Evolutionary conservation across 2,888 invertebrate genomes (phyloP).

Genomic region (Phrixothrix hirtus): DNA sequence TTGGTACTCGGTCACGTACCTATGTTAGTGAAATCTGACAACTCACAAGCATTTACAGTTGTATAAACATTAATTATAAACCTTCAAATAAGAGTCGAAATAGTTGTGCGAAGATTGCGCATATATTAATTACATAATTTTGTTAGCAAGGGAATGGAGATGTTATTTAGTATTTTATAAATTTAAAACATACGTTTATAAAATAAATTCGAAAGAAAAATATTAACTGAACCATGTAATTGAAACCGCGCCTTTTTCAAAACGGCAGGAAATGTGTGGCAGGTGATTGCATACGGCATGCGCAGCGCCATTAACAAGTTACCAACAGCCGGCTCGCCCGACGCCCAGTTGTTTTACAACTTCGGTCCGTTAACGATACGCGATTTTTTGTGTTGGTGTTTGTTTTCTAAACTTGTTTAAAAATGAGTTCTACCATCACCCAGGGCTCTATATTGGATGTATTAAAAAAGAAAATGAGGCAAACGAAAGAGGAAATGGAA

Average conservation of each 20-base stretch:
- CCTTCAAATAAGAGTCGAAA: too few relatives aligned
- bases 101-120: too few relatives aligned
- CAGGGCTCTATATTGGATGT: constrained; percentile 95
- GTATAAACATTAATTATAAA: too few relatives aligned
- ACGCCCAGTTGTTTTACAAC: constrained; percentile 53
- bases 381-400: constrained; percentile 33
- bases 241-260: constrained; percentile 32
- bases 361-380: constrained; percentile 32
- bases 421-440: constrained; percentile 86
- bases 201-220: constrained; percentile 21
- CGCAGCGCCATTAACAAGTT: constrained; percentile 55
- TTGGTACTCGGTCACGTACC: too few relatives aligned
- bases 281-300: constrained; percentile 47
- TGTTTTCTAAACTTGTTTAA: constrained; percentile 16
- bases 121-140: too few relatives aligned
- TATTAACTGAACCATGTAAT: constrained; percentile 10
- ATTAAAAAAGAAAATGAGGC: constrained; percentile 99
- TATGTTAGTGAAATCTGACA: too few relatives aligned
- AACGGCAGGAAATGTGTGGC: constrained; percentile 39
- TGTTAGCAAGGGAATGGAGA: too few relatives aligned
- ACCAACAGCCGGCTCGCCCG: constrained; percentile 54
- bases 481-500: constrained; percentile 98
- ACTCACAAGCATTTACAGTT: too few relatives aligned
- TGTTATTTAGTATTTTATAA: too few relatives aligned
- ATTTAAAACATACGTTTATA: too few relatives aligned